Evolutionary conservation across 2,113 vertebrate species (phyloP).

Genomic region (Menidia beryllina): DNA sequence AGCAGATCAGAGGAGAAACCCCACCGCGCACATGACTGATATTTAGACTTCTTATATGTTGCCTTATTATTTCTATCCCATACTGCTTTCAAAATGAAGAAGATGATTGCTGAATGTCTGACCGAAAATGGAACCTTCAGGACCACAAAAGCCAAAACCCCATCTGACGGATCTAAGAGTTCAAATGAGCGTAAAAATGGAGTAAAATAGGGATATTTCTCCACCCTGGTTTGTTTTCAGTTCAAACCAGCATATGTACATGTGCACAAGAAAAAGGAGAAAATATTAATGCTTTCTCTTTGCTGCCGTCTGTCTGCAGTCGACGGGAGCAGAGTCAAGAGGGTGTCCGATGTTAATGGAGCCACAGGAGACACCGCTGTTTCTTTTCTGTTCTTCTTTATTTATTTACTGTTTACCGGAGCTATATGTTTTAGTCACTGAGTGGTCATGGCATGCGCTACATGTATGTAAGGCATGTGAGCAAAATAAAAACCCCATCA

Average conservation of each 20-base stretch:
- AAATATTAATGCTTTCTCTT: slow-evolving; percentile 54
- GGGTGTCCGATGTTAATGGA: slow-evolving; percentile 42
- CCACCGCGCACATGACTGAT: neutral
- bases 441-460: no score
- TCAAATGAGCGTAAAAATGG: slow-evolving; percentile 4
- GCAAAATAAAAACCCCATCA: neutral
- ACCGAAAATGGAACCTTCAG: neutral
- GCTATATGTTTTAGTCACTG: neutral
- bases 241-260: slow-evolving; percentile 2
- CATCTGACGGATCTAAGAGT: neutral
- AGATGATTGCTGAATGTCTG: no score
- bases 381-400: neutral
- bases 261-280: neutral
- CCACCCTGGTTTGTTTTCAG: slow-evolving; percentile 5
- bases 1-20: neutral
- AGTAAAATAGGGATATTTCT: neutral
- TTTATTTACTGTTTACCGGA: slow-evolving; percentile 1
- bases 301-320: slow-evolving; percentile 24
- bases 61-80: neutral
- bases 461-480: no score
- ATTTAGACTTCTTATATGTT: neutral
- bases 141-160: neutral
- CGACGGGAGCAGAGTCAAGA: slow-evolving; percentile 14
- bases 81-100: no score
- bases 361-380: slow-evolving; percentile 8